A percentile compares a stretch with the other conserved stretches of the same genome.
phyloP scores from a whole-genome alignment of 1,140 invertebrate species.

The Drosophila mojavensis region DNA sequence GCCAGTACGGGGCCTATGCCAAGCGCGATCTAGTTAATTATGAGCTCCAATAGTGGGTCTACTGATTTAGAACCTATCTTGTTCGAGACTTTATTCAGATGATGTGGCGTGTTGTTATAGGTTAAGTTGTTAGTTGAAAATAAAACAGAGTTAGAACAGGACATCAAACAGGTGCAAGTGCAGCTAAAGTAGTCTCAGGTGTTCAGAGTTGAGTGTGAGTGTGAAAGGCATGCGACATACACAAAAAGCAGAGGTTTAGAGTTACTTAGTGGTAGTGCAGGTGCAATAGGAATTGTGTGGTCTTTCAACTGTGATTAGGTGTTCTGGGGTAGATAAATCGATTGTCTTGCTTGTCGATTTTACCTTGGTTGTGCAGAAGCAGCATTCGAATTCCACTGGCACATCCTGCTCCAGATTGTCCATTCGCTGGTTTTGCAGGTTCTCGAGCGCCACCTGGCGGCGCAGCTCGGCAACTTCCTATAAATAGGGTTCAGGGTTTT shows the following conservation, averaged over 20 bases:
- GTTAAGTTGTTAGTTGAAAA: conserved; percentile 27
- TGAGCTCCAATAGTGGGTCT: conserved; percentile 15
- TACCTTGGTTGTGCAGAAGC: conserved; percentile 97
- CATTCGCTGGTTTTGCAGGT: conserved; percentile 85
- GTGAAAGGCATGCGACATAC: conserved; percentile 36
- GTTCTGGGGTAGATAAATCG: conserved; percentile 24
- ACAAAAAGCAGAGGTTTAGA: conserved; percentile 33
- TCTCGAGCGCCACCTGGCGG: conserved; percentile 83
- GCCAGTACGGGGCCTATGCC: conserved; percentile 5
- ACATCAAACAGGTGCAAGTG: conserved; percentile 32
- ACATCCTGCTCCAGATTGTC: conserved; percentile 90
- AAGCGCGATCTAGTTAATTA: conserved; percentile 20
- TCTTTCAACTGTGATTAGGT: not conserved
- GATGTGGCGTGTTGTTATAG: conserved; percentile 22
- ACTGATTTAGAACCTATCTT: not conserved
- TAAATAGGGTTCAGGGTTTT: conserved; percentile 72
- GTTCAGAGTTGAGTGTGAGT: not conserved
- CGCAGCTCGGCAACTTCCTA: conserved; percentile 84
- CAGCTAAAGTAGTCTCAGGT: conserved; percentile 22
- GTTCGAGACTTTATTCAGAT: conserved; percentile 7
- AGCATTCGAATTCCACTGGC: conserved; percentile 97
- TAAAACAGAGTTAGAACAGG: conserved; percentile 6
- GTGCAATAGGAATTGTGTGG: not conserved
- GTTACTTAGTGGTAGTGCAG: conserved; percentile 2
- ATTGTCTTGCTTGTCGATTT: conserved; percentile 46